Conservation (phyloP, 2,888 invertebrate genomes). For the Anoplius nigerrimus region DNA sequence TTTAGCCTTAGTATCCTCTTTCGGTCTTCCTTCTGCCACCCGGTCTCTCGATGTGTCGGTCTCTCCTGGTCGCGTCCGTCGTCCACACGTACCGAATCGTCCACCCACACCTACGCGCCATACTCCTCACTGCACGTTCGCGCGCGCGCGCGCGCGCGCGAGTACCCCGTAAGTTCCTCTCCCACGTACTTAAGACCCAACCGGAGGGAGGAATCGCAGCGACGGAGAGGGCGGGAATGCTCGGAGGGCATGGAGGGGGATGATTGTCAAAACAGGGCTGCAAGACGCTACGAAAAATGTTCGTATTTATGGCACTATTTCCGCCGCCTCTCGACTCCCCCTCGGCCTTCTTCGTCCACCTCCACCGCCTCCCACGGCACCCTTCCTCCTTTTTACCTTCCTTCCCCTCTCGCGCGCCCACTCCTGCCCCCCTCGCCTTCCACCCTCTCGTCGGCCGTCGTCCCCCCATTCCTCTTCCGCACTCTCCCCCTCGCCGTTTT, state of each 20-base stretch:
- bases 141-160: conserved; percentile 6
- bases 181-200: conserved; percentile 51
- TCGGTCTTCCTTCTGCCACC: too few species aligned
- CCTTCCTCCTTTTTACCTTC: conserved; percentile 7
- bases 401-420: conserved; percentile 17
- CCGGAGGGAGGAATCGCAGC: conserved; percentile 36
- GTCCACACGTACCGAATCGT: conserved; percentile 21
- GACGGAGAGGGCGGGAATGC: conserved; percentile 22
- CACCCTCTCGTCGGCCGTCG: conserved; percentile 40
- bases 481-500: conserved; percentile 47
- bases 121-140: too few species aligned
- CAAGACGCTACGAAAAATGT: conserved; percentile 70
- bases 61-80: too few species aligned
- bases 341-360: conserved; percentile 34
- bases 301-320: conserved; percentile 71
- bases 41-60: too few species aligned
- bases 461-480: conserved; percentile 25
- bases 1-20: too few species aligned
- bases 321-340: conserved; percentile 57
- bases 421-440: conserved; percentile 15
- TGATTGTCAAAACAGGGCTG: conserved; percentile 71
- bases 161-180: conserved; percentile 35
- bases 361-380: conserved; percentile 22
- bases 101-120: too few species aligned
- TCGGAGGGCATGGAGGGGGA: conserved; percentile 44